Base-by-base conservation (phyloP, 2,888 invertebrate species). In the Atethmia centrago region DNA sequence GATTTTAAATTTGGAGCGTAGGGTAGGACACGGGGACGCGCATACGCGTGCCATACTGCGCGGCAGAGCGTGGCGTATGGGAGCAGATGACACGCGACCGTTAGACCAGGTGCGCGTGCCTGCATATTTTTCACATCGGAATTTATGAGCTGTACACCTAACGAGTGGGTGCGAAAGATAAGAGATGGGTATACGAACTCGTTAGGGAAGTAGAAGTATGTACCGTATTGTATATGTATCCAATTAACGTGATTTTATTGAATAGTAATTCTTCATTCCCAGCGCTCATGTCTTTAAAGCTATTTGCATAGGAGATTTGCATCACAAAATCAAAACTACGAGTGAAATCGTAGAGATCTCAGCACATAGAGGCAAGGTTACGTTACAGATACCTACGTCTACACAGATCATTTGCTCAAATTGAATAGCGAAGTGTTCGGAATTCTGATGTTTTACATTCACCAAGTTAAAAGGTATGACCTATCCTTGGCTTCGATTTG, bases 81-180 rank as follows among this genome's bases (percentile, higher is more conserved):
- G 92, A 92, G 94, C 95, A 96, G 96, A 96, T 95, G 96, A 95
- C 95, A 96, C 94, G 93, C 94, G 95, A 95, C 96, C 96, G 96
- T 96, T 96, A 96, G 86, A 93, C 95, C 96, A 95, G 96, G 93
- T 96, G 96, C 95, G 93, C 87, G 79, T 80, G 80, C 82, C 84
- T 74, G 79, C 88, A 85, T 87, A 86, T 74, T 82, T 74, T 79
- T 83, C 80, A 82, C 77, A 79, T 74, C 63, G 64, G 74, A 80
- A 79, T 88, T 81, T 87, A 82, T 82, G 71, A 74, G 64, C 56
- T 78, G 47, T 77, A 56, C 64, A 71, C 71, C 66, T 77, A 79
- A 79, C 71, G 68, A 74, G 77, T 64, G 67, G 66, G 79, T 76
- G 86, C 67, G 49, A 87, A 70, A 79, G 71, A 83, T 82, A 80